A percentile compares a stretch with the other conserved stretches of the same genome.
These are phyloP conservation scores for Protobothrops mucrosquamatus DNA, from an alignment of 2,113 vertebrate species.

Conservation along the genomic window DNA sequence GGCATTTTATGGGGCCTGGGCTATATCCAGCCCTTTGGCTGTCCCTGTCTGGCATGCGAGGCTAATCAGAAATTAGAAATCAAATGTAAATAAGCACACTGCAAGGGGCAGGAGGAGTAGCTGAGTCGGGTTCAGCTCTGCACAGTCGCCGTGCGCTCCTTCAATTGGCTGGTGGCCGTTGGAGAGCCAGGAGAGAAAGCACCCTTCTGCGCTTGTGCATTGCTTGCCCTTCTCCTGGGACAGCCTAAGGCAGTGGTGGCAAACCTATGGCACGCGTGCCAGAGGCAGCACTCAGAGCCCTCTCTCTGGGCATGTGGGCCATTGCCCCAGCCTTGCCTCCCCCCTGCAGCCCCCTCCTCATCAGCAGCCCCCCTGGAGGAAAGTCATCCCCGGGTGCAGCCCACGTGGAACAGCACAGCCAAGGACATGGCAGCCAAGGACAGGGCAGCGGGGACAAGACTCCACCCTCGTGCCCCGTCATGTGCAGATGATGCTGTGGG, in stretches of 20 bases:
- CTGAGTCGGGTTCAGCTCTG: neutral
- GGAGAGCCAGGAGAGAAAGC: neutral
- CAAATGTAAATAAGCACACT: neutral
- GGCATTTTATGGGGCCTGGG: neutral
- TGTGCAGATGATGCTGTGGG: no score
- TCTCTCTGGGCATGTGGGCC: no score
- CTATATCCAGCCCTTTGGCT: neutral
- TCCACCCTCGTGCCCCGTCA: no score
- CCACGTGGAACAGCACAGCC: no score
- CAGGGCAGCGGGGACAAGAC: no score
- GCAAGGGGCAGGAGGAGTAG: neutral
- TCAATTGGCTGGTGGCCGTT: neutral
- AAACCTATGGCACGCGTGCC: no score
- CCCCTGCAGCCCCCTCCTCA: no score
- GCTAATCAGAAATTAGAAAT: neutral
- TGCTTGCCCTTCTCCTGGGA: neutral
- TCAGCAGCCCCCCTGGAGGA: no score
- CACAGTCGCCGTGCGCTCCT: neutral
- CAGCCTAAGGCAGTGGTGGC: neutral
- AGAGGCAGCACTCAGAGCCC: no score
- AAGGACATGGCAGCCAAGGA: no score
- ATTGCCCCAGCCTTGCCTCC: no score
- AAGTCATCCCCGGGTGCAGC: no score
- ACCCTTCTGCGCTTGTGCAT: neutral
- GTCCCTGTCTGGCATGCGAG: neutral